Base-by-base conservation (phyloP, 2,113 vertebrate genomes). In the Andinoacara biseriatus region DNA sequence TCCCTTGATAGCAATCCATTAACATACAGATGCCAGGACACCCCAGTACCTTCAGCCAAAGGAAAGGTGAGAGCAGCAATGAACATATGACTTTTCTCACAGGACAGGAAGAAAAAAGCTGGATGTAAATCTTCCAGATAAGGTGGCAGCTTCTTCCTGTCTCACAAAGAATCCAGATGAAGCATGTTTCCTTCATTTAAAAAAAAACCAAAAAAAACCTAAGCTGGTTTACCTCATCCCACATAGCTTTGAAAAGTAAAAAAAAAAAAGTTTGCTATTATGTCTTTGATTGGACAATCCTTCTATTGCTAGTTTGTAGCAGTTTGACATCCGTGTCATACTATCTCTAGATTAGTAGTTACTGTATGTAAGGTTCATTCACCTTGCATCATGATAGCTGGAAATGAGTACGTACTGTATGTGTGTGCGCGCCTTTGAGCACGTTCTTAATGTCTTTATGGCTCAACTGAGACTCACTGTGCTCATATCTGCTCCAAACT, bases 91-190 rank as follows among this genome's bases (percentile, higher is more conserved):
- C 54, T 82, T 76, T 88, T 46, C 77, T 92, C 72, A 85, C 76
- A 78, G 85, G 83, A 86, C 79, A 67, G 33, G 57, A 38, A 83
- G 54, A 81, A 58, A 59, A 76, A 78, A 81, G 69, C 58, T 90
- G 89, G 76, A 87, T 78, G 80, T 86, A 80, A 90, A 87, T 84
- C 83, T 87, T 87, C 82, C 76, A 91, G 90, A 92, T 90, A 91
- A 90, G 87, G 74, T 82, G 76, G 31, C 54, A 52, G 78, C 74
- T 85, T 67, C 81, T 91, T 95, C 92, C 92, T 93, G 90, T 65
- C 81, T 83, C 67, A 88, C 82, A 89, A 61, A 69, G 56, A 86
- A 13, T 40, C 54, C 57, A 76, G 56, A 81, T 90, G 76, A 86
- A 85, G 78, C 58, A 60, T 54, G 80, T 65, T 90, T 88, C 76